Evolutionary conservation across 2,797 vertebrate genomes (phyloP), one percentile per base, ranked within the genome.

Genomic region (Cirrhinus molitorella): DNA sequence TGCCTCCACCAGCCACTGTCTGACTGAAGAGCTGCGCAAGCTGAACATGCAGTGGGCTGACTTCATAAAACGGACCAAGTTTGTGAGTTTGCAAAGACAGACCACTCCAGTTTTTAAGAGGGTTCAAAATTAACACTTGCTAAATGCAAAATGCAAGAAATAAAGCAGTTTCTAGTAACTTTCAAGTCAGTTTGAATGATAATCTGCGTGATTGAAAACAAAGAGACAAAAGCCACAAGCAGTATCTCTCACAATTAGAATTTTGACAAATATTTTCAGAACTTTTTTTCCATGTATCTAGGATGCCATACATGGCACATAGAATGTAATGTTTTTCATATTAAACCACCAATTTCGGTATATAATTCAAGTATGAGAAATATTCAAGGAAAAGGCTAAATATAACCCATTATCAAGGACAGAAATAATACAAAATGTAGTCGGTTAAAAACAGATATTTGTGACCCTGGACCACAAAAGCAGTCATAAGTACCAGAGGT

Each of bases 41-140:
- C 76, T 98, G 68, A 97, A 98, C 91, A 94, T 90, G 90, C 95
- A 94, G 90, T 98, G 97, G 97, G 94, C 94, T 16, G 96, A 95
- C 37, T 92, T 94, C 84, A 92, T 96, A 90, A 96, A 96, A 89
- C 95, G 88, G 88, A 91, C 94, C 6, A 93, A 89, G 47, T 96
- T 95, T 85, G 97, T 98, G 91, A 96, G 97, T 90, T 45, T 70
- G 37, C 57, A 40, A 12, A 19, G 28, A 55, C 12, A 55, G 23
- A 14, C 40, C 31, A 5, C 1, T 81, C 19, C 28, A 16, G 51
- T 34, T 43, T 61, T 65, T 21, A 53, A 34, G 16, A 57, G 23
- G 19, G 25, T 28, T 10, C 23, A 47, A 71, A 31, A 61, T 49
- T 7, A 45, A 45, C 57, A 21, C 10, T 31, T 72, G 5, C 28